Base-by-base conservation (phyloP, 2,888 invertebrate species). In the Pyrgus malvae region DNA sequence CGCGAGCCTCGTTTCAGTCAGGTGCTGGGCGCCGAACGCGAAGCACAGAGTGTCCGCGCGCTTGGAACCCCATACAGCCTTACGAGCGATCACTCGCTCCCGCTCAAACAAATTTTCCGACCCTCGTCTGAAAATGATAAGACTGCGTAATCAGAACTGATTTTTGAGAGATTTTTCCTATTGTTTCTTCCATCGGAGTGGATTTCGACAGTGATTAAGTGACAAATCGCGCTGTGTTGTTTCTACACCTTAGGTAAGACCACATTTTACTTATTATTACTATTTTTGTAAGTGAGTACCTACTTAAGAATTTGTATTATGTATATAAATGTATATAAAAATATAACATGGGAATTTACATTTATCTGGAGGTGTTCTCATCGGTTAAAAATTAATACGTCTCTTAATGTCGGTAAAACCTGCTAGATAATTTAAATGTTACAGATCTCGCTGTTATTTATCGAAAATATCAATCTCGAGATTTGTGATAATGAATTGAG, bases 1-100 rank as follows among this genome's bases (percentile, higher is more conserved):
- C 82, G 81, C 78, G 78, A 83, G 81, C 80, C 83, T 83, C 69
- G 65, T 74, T 80, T 82, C 87, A 89, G 89, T 88, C 87, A 85
- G 86, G 89, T 88, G 89, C 77, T 80, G 71, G 75, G 79, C 89
- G 87, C 82, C 88, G 80, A 72, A 65, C 84, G 81, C 80, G 78
- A 74, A 82, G 77, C 83, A 85, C 74, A 70, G 76, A 65, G 69
- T 70, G 54, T 53, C 45, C 56, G 51, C 48, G 40, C 54, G 56
- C 57, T 21, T 49, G 54, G 64, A 61, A 63, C 63, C 78, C 76
- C 64, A 62, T 68, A 66, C 70, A 78, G 77, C 80, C 82, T 81
- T 72, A 72, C 68, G 69, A 66, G 64, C 56, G 45, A 31, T 19
- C 35, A 29, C 25, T 53, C 56, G 42, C 45, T 21, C 50, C 38